Evolutionary conservation across 2,113 vertebrate genomes (phyloP).

Genomic region (Orientallactaga bullata): DNA sequence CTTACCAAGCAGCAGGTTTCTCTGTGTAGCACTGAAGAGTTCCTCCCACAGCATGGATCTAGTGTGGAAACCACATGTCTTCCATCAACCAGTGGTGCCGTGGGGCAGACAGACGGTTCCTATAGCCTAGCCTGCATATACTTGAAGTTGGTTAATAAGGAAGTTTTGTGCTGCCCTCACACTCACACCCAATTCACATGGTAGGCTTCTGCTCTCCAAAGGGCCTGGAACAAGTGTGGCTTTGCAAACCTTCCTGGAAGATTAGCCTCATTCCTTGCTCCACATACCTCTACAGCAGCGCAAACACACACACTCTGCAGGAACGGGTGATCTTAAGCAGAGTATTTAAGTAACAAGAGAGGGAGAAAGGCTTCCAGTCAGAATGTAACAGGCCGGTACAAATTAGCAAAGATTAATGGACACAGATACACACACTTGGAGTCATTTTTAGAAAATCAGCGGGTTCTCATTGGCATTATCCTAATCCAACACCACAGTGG

Average conservation of each 20-base stretch:
- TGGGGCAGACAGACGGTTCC: not conserved
- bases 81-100: not conserved
- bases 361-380: not conserved
- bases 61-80: rapidly evolving
- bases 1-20: not conserved
- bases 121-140: rapidly evolving
- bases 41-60: not conserved
- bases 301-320: not conserved
- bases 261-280: rapidly evolving
- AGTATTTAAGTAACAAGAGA: conserved; percentile 62
- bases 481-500: conserved; percentile 33
- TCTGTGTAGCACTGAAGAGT: not conserved
- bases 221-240: too few relatives aligned
- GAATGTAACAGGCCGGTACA: not conserved
- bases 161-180: not conserved
- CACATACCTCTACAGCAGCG: not conserved
- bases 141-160: not conserved
- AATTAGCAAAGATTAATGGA: conserved; percentile 68
- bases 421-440: not conserved
- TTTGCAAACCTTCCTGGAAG: not conserved
- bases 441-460: conserved; percentile 71
- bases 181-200: not conserved
- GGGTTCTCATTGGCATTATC: conserved; percentile 66
- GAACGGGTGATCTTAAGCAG: not conserved
- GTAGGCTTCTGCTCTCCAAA: not conserved